These are phyloP conservation scores for Channa maculata DNA, from an alignment of 2,113 vertebrate species.

Conservation along the genomic window DNA sequence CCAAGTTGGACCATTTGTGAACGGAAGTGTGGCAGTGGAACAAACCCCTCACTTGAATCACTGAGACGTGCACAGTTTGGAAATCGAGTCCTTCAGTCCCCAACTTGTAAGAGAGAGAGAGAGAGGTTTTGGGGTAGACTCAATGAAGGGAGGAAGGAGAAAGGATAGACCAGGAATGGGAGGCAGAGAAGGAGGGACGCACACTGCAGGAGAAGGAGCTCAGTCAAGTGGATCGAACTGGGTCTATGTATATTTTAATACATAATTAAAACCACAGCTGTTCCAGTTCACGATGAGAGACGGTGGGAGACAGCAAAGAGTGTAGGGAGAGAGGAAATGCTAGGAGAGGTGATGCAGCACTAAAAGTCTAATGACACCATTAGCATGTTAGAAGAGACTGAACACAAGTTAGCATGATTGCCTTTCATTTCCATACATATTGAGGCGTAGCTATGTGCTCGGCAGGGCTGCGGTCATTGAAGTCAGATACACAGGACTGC, in stretches of 20 bases:
- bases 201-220: conserved; percentile 55
- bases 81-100: conserved; percentile 81
- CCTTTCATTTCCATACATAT: conserved; percentile 84
- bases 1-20: conserved; percentile 71
- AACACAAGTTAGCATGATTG: conserved; percentile 75
- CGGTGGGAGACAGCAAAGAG: conserved; percentile 34
- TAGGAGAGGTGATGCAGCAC: conserved; percentile 4
- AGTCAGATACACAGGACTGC: conserved; percentile 65
- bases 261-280: conserved; percentile 81
- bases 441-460: conserved; percentile 56
- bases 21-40: conserved; percentile 83
- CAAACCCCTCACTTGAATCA: conserved; percentile 83
- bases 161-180: conserved; percentile 27
- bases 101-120: conserved; percentile 64
- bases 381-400: conserved; percentile 73
- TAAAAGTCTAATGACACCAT: conserved; percentile 69
- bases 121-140: conserved; percentile 48
- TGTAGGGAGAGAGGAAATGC: conserved; percentile 33
- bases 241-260: conserved; percentile 76
- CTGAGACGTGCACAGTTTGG: conserved; percentile 80
- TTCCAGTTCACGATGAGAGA: conserved; percentile 65
- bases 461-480: conserved; percentile 57
- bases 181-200: conserved; percentile 22
- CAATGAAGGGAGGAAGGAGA: conserved; percentile 41
- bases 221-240: conserved; percentile 68